A percentile compares a stretch with the other conserved stretches of the same genome.
Evolutionary conservation across 1,140 invertebrate species (phyloP).

Genomic region (Tetraneura akinire): DNA sequence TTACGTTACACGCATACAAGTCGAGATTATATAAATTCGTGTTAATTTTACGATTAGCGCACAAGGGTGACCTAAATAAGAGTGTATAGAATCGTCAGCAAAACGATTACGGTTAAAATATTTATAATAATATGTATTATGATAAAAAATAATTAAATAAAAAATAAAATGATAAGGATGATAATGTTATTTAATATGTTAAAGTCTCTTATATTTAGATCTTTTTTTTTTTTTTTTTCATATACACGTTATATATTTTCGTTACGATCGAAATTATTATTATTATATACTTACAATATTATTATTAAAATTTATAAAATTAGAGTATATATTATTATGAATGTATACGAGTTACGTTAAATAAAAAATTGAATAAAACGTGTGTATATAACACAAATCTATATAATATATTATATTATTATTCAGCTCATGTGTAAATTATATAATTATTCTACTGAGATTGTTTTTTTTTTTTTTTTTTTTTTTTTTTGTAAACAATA

Average conservation of each 20-base stretch:
- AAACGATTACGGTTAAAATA: not conserved
- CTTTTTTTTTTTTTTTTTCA: no score
- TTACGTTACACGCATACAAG: no score
- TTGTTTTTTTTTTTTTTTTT: no score
- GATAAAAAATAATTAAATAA: no score
- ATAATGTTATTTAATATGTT: slow-evolving; percentile 33
- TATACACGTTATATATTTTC: slow-evolving; percentile 28
- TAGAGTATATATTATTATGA: slow-evolving; percentile 8
- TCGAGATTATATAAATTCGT: no score
- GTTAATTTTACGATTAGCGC: no score
- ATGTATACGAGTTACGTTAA: not conserved
- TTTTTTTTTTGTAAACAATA: slow-evolving; percentile 12
- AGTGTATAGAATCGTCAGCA: no score
- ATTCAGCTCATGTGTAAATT: slow-evolving; percentile 36
- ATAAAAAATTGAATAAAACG: not conserved
- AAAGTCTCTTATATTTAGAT: slow-evolving; percentile 16
- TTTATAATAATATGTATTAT: not conserved
- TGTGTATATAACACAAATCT: slow-evolving; percentile 8
- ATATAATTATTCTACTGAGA: slow-evolving; percentile 1
- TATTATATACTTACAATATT: not conserved
- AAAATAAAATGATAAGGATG: no score
- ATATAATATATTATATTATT: no score
- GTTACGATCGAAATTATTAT: slow-evolving; percentile 15
- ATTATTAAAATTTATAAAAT: slow-evolving; percentile 24
- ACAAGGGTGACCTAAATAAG: no score